Conservation (phyloP, 2,888 invertebrate genomes). For the Drosophila conformis region DNA sequence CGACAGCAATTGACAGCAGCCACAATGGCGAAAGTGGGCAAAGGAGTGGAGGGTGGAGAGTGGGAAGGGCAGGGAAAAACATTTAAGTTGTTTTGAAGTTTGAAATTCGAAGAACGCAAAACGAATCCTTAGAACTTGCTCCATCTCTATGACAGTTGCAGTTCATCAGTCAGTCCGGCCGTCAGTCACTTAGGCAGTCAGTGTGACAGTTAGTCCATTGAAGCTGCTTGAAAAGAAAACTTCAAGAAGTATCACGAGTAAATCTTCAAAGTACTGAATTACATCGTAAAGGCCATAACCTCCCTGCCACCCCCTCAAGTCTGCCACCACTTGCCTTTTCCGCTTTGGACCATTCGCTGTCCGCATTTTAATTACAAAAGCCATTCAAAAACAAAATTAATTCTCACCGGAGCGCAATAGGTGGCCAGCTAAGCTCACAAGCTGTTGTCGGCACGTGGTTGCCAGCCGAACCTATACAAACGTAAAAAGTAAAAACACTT, state of each 20-base stretch:
- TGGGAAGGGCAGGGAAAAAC: neutral
- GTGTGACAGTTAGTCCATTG: constrained; percentile 54
- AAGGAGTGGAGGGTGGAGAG: neutral
- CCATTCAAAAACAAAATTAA: constrained; percentile 71
- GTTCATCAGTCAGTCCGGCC: constrained; percentile 54
- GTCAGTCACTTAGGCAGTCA: constrained; percentile 17
- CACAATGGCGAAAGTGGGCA: constrained; percentile 17
- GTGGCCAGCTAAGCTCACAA: constrained; percentile 43
- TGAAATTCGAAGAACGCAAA: constrained; percentile 26
- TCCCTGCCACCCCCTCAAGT: neutral
- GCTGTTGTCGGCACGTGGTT: constrained; percentile 67
- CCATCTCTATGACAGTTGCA: constrained; percentile 45
- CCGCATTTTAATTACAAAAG: constrained; percentile 72
- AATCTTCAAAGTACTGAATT: constrained; percentile 30
- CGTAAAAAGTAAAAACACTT: neutral
- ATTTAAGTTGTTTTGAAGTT: constrained; percentile 55
- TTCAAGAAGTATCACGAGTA: constrained; percentile 33
- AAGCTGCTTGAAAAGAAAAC: constrained; percentile 18
- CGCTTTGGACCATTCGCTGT: constrained; percentile 16
- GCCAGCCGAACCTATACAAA: constrained; percentile 33
- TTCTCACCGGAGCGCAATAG: constrained; percentile 39
- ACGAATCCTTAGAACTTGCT: constrained; percentile 21
- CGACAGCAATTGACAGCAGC: constrained; percentile 55
- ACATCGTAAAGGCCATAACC: neutral
- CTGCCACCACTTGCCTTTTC: neutral